A percentile compares a stretch with the other conserved stretches of the same genome.
phyloP scores from a whole-genome alignment of 2,113 vertebrate species.

The Misgurnus mizolepis region DNA sequence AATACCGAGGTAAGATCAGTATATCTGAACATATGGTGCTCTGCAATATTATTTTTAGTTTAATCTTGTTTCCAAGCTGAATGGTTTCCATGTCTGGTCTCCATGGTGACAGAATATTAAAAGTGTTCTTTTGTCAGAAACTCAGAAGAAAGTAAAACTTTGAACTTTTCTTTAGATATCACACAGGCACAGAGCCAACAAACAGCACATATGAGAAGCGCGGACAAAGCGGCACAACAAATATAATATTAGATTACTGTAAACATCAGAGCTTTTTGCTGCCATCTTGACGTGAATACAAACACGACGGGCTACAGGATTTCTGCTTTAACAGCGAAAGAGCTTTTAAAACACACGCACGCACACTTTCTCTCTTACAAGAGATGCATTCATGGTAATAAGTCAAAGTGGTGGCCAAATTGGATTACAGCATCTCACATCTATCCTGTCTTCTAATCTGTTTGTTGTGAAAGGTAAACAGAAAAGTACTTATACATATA shows the following conservation, averaged over 20 bases:
- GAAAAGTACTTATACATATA: conserved; percentile 8
- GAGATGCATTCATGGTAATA: conserved; percentile 14
- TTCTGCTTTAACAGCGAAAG: conserved; percentile 7
- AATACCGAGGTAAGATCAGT: no score
- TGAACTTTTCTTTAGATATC: conserved; percentile 16
- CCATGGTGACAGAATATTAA: conserved; percentile 39
- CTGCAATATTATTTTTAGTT: conserved; percentile 29
- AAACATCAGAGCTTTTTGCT: background rate
- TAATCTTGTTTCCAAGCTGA: conserved; percentile 25
- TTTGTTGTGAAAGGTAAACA: conserved; percentile 29
- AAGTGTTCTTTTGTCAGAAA: background rate
- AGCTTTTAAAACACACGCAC: conserved; percentile 1
- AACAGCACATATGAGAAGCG: background rate
- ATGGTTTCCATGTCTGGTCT: conserved; percentile 30
- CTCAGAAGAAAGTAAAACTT: background rate
- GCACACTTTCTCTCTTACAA: background rate
- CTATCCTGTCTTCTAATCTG: conserved; percentile 17
- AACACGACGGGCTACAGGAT: background rate
- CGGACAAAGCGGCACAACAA: background rate
- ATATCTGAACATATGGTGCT: background rate
- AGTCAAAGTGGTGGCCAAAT: conserved; percentile 21
- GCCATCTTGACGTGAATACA: background rate
- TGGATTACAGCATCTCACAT: conserved; percentile 13
- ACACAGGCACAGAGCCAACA: background rate
- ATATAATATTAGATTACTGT: conserved; percentile 1